A percentile compares a stretch with the other conserved stretches of the same genome.
Evolutionary conservation across 2,888 invertebrate genomes (phyloP).

Genomic region (Phytoseiulus persimilis): DNA sequence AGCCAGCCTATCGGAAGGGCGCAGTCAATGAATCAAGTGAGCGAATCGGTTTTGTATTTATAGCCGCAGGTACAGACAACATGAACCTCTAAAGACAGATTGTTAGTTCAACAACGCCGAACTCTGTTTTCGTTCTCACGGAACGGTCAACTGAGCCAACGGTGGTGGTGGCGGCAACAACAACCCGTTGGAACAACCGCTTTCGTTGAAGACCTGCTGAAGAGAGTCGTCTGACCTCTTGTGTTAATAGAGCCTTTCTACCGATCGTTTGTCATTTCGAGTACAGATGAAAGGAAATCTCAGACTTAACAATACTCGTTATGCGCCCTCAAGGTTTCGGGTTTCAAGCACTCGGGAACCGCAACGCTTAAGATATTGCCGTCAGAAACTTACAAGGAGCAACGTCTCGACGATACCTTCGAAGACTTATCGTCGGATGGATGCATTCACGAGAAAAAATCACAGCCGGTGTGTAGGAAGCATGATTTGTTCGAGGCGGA

Average conservation of each 20-base stretch:
- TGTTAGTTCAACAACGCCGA: neutral
- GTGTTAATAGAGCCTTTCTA: neutral
- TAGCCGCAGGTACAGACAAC: neutral
- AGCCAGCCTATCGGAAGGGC: neutral
- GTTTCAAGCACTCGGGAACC: neutral
- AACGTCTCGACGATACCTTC: neutral
- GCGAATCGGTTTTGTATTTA: neutral
- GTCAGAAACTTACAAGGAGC: neutral
- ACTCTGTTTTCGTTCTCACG: conserved; percentile 5
- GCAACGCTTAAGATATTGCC: neutral
- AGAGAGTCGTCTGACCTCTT: neutral
- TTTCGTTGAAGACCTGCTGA: neutral
- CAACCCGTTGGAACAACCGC: neutral
- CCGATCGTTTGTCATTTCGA: neutral
- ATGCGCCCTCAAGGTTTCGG: neutral
- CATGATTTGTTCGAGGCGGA: neutral
- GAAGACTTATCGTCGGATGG: neutral
- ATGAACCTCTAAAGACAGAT: neutral
- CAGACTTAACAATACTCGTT: neutral
- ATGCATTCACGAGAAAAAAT: neutral
- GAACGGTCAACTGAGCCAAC: neutral
- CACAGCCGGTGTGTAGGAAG: neutral
- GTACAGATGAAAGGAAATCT: neutral
- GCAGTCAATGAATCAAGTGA: neutral
- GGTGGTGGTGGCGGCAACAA: neutral